Percentiles rank a stretch among this genome's conserved stretches.
Conservation (phyloP, 35 echinoderm and acorn worm genomes). For the Ophioderma brevispina region DNA sequence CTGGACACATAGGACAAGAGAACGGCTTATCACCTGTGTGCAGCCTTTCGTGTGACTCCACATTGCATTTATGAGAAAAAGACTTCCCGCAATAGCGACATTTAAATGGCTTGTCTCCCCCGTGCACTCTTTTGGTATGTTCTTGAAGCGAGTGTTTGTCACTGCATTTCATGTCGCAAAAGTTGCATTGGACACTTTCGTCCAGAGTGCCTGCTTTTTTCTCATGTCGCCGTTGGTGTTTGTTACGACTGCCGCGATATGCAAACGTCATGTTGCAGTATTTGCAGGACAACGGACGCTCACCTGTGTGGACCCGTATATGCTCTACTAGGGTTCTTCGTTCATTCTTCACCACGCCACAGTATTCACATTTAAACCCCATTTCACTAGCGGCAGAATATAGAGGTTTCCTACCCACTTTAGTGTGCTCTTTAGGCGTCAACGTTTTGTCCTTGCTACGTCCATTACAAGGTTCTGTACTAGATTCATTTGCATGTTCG, state of each 20-base stretch:
- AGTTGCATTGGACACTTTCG: neutral
- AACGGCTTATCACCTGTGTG: slow-evolving; percentile 7
- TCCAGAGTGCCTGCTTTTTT: neutral
- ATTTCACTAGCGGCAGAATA: too few relatives aligned
- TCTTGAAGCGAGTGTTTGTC: too few relatives aligned
- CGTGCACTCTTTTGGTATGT: too few relatives aligned
- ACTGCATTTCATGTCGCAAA: too few relatives aligned
- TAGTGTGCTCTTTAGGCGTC: too few relatives aligned
- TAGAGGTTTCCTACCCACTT: too few relatives aligned
- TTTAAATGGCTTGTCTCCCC: slow-evolving; percentile 43
- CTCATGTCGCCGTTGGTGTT: neutral
- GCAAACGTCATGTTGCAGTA: neutral
- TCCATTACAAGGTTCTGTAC: too few relatives aligned
- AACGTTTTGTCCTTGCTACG: too few relatives aligned
- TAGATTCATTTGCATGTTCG: neutral
- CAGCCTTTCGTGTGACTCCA: neutral
- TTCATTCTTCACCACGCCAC: too few relatives aligned
- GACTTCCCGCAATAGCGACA: slow-evolving; percentile 45
- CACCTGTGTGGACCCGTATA: slow-evolving; percentile 9
- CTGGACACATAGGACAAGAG: neutral
- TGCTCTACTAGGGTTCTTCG: neutral
- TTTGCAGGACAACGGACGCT: neutral
- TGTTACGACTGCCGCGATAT: neutral
- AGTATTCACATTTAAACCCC: too few relatives aligned
- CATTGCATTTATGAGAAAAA: neutral